phyloP scores from a whole-genome alignment of 2,888 invertebrate species.

The Troides helena region DNA sequence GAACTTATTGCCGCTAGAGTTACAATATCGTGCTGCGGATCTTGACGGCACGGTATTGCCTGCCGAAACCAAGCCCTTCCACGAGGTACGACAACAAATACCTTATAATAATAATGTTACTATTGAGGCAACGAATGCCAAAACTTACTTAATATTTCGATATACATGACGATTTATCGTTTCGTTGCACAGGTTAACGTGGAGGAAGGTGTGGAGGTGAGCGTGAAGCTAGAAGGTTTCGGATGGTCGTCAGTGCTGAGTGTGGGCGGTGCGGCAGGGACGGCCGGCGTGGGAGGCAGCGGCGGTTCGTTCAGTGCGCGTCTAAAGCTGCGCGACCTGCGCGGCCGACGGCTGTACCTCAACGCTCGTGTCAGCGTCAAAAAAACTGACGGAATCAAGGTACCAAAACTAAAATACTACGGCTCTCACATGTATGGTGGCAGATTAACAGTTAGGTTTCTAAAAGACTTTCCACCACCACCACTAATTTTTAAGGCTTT shows the following conservation, averaged over 20 bases:
- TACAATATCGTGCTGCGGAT: conserved; percentile 78
- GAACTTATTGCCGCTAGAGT: conserved; percentile 93
- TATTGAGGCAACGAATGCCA: too few species aligned
- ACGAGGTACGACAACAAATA: conserved; percentile 47
- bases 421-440: too few species aligned
- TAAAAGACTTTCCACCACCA: too few species aligned
- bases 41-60: conserved; percentile 56
- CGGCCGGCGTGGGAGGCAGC: conserved; percentile 76
- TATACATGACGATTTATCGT: too few species aligned
- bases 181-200: conserved; percentile 78
- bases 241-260: conserved; percentile 84
- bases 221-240: conserved; percentile 91
- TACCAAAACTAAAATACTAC: conserved; percentile 37
- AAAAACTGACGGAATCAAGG: conserved; percentile 73
- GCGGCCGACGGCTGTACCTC: conserved; percentile 87
- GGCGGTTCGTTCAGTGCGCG: conserved; percentile 80
- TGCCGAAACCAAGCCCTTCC: conserved; percentile 62
- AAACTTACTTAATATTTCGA: too few species aligned
- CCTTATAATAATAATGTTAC: too few species aligned
- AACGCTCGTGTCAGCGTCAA: conserved; percentile 80
- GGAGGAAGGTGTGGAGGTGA: conserved; percentile 86
- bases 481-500: too few species aligned
- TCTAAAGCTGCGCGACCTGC: conserved; percentile 87
- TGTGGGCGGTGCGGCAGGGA: conserved; percentile 60
- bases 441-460: too few species aligned